phyloP scores from a whole-genome alignment of 37 sponge, comb jelly and placozoan genomes.

The Beroe forskalii region DNA sequence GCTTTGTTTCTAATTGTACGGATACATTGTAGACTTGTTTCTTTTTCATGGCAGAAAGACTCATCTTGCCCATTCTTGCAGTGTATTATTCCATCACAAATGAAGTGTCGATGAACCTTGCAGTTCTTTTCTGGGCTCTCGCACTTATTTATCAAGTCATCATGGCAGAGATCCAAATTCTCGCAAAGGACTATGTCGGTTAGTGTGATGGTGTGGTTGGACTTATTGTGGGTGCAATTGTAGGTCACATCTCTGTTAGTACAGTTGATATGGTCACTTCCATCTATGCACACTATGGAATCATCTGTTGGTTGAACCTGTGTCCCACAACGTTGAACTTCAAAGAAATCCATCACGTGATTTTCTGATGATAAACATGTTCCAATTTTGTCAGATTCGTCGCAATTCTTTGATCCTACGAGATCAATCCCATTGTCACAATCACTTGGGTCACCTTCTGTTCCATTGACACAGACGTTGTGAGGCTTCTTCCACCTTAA shows the following conservation, averaged over 20 bases:
- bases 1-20: not conserved
- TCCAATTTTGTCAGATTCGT: not conserved
- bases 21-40: not conserved
- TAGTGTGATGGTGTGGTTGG: not conserved
- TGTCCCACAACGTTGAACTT: constrained; percentile 6
- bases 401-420: not conserved
- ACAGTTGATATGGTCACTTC: constrained; percentile 43
- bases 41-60: not conserved
- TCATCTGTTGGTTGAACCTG: not conserved
- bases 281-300: not conserved
- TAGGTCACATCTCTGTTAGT: constrained; percentile 32
- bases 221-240: not conserved
- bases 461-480: not conserved
- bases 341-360: not conserved
- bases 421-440: not conserved
- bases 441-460: not conserved
- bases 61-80: constrained; percentile 8
- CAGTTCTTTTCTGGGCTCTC: constrained; percentile 29
- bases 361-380: not conserved
- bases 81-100: constrained; percentile 6
- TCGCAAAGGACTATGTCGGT: constrained; percentile 19
- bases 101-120: constrained; percentile 21
- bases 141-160: not conserved
- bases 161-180: not conserved
- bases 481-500: not conserved